Conservation (phyloP, 2,888 invertebrate genomes). For the Agrilus mali region DNA sequence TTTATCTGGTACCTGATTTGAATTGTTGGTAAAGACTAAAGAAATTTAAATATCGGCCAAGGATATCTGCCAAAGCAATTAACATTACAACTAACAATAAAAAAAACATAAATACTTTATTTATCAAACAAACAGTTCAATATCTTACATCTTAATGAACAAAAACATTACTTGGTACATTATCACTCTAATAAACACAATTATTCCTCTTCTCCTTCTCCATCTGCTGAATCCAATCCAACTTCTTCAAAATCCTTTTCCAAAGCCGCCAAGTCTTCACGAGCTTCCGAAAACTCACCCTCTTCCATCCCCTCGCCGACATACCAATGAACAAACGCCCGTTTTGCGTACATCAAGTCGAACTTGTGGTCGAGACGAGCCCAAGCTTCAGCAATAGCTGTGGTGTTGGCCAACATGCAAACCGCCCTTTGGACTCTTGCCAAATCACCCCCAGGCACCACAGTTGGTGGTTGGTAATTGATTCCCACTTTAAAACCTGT, state of each 20-base stretch:
- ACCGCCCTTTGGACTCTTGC: conserved; percentile 51
- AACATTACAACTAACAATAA: too few relatives aligned
- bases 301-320: conserved; percentile 70
- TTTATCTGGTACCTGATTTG: too few relatives aligned
- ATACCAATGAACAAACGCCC: conserved; percentile 65
- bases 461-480: conserved; percentile 38
- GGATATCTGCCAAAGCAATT: too few relatives aligned
- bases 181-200: too few relatives aligned
- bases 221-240: conserved; percentile 46
- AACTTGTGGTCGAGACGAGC: conserved; percentile 54
- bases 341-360: conserved; percentile 55
- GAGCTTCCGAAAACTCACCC: conserved; percentile 66
- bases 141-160: too few relatives aligned
- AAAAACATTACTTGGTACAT: too few relatives aligned
- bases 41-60: too few relatives aligned
- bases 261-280: conserved; percentile 58
- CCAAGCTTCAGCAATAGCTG: conserved; percentile 56
- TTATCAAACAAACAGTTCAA: too few relatives aligned
- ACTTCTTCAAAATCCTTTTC: conserved; percentile 63
- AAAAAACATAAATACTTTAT: too few relatives aligned
- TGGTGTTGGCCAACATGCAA: conserved; percentile 56
- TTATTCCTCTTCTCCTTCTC: conserved; percentile 24
- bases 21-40: too few relatives aligned
- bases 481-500: conserved; percentile 35
- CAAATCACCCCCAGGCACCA: conserved; percentile 38